Conservation (phyloP, 2,797 vertebrate genomes). For the Heteromormyrus szaboi region DNA sequence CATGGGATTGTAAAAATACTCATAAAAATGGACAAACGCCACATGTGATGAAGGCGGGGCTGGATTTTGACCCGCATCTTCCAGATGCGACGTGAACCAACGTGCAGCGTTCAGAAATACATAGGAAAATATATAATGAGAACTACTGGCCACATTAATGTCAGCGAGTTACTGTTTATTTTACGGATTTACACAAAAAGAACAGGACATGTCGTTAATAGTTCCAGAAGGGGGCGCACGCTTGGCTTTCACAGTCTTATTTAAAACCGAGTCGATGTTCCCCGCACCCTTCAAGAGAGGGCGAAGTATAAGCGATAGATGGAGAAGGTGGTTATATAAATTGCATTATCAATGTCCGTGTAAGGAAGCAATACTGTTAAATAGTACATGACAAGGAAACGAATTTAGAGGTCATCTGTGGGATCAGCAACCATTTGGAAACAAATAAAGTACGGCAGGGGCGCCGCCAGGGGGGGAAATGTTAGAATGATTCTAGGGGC, state of each 20-base stretch:
- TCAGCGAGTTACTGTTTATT: slow-evolving; percentile 53
- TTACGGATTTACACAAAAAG: slow-evolving; percentile 52
- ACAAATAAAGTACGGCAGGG: not conserved
- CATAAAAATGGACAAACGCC: not conserved
- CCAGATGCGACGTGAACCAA: not conserved
- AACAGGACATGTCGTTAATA: slow-evolving; percentile 41
- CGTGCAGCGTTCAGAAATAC: not conserved
- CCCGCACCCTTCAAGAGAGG: slow-evolving; percentile 24
- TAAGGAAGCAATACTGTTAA: slow-evolving; percentile 25
- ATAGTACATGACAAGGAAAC: slow-evolving; percentile 18
- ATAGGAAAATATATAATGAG: slow-evolving; percentile 7
- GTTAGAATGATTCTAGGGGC: no score
- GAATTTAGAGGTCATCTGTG: not conserved
- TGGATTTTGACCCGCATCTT: not conserved
- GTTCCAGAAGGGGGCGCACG: slow-evolving; percentile 41
- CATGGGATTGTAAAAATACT: not conserved
- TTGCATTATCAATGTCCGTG: slow-evolving; percentile 22
- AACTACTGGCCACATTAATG: slow-evolving; percentile 9
- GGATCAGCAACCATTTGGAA: not conserved
- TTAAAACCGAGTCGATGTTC: slow-evolving; percentile 32
- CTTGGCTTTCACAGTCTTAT: slow-evolving; percentile 45
- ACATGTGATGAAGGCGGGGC: not conserved
- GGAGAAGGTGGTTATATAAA: slow-evolving; percentile 18
- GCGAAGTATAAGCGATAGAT: slow-evolving; percentile 28
- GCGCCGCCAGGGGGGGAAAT: no score